Evolutionary conservation across 2,797 vertebrate species (phyloP).

Genomic region (Semotilus atromaculatus): DNA sequence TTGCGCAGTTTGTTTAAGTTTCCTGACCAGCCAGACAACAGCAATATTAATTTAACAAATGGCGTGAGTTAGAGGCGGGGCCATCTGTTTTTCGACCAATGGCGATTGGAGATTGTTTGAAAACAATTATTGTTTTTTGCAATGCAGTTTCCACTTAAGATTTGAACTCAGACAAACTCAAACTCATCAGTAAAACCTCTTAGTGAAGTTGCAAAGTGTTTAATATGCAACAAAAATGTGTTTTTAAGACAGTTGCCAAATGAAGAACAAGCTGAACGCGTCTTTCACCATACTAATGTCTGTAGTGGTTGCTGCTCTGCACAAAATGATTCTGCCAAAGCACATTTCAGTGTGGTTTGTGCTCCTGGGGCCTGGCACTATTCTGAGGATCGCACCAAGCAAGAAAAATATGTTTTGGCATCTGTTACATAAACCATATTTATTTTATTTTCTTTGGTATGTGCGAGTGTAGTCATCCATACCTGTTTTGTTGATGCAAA

Average conservation of each 20-base stretch:
- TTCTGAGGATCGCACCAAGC: conserved; percentile 19
- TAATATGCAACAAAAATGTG: background rate
- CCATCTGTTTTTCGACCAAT: background rate
- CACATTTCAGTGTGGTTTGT: conserved; percentile 51
- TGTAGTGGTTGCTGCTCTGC: conserved; percentile 25
- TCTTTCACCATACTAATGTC: conserved; percentile 18
- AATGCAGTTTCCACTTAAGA: background rate
- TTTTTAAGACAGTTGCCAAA: background rate
- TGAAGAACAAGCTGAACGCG: conserved; percentile 12
- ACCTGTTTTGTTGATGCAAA: conserved; percentile 11
- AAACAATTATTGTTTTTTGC: background rate
- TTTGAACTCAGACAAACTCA: background rate
- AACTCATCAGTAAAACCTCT: background rate
- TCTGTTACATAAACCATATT: conserved; percentile 36
- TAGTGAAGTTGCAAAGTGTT: background rate
- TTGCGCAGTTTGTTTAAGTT: background rate
- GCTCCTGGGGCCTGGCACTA: conserved; percentile 40
- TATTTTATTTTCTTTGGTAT: conserved; percentile 2
- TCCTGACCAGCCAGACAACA: background rate
- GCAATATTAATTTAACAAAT: background rate
- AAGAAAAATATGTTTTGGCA: conserved; percentile 35
- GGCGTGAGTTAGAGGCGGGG: background rate
- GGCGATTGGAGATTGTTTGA: background rate
- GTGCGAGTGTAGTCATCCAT: conserved; percentile 7
- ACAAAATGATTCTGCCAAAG: conserved; percentile 40